Evolutionary conservation across 2,888 invertebrate genomes (phyloP).

Genomic region (Epicampocera succincta): DNA sequence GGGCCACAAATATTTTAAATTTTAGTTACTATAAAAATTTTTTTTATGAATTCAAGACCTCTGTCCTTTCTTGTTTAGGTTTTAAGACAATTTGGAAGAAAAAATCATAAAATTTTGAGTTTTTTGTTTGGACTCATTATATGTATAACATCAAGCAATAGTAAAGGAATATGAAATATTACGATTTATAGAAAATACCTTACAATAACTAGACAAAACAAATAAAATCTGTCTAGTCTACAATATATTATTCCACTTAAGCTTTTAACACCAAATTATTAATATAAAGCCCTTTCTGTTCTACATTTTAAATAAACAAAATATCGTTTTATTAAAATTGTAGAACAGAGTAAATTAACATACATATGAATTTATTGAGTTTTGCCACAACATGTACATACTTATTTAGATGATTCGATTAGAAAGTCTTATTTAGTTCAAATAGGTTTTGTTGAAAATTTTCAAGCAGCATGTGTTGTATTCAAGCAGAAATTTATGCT

Average conservation of each 20-base stretch:
- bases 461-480: too few relatives aligned
- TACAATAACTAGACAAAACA: constrained; percentile 22
- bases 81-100: not conserved
- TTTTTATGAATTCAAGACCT: too few relatives aligned
- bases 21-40: too few relatives aligned
- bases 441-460: too few relatives aligned
- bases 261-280: constrained; percentile 6
- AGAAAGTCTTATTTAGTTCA: too few relatives aligned
- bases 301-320: not conserved
- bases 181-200: constrained; percentile 12
- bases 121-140: constrained; percentile 26
- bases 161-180: constrained; percentile 16
- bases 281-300: not conserved
- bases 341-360: too few relatives aligned
- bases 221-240: constrained; percentile 28
- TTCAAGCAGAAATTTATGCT: too few relatives aligned
- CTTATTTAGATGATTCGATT: too few relatives aligned
- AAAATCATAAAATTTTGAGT: constrained; percentile 30
- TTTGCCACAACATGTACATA: too few relatives aligned
- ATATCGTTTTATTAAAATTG: too few relatives aligned
- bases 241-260: constrained; percentile 8
- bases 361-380: too few relatives aligned
- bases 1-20: too few relatives aligned
- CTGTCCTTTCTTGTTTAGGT: not conserved
- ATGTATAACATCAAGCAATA: constrained; percentile 47